Evolutionary conservation across 1,140 invertebrate genomes (phyloP).

Genomic region (Zaprionus ornatus): DNA sequence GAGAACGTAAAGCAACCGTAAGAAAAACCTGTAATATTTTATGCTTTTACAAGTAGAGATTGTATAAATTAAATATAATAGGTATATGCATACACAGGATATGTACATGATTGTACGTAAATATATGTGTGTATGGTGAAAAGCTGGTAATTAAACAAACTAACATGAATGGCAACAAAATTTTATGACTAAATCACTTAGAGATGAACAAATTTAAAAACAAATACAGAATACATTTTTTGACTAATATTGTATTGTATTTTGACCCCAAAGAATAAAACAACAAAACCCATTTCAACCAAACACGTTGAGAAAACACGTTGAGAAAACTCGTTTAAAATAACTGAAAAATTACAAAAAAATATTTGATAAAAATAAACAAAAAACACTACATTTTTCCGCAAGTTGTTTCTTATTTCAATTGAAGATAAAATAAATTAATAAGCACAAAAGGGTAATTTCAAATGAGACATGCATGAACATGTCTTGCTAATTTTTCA

Average conservation of each 20-base stretch:
- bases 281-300: constrained; percentile 56
- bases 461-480: too few species aligned
- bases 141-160: constrained; percentile 26
- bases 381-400: constrained; percentile 38
- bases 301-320: constrained; percentile 68
- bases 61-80: constrained; percentile 68
- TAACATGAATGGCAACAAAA: constrained; percentile 35
- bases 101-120: constrained; percentile 10
- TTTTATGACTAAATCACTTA: constrained; percentile 53
- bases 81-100: constrained; percentile 16
- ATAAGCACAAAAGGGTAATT: too few species aligned
- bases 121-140: constrained; percentile 31
- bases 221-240: constrained; percentile 58
- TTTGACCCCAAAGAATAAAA: constrained; percentile 74
- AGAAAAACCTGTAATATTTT: constrained; percentile 66
- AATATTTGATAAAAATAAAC: constrained; percentile 77
- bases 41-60: constrained; percentile 75
- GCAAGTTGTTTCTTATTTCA: constrained; percentile 1
- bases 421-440: neutral
- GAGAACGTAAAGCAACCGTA: constrained; percentile 9
- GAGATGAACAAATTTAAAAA: constrained; percentile 50
- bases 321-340: constrained; percentile 76
- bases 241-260: constrained; percentile 74
- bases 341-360: constrained; percentile 54
- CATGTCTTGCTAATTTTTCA: too few species aligned